Percentiles rank a stretch among this genome's conserved stretches.
These are phyloP conservation scores for Trachymyrmex cornetzi DNA, from an alignment of 1,140 invertebrate species.

Conservation along the genomic window DNA sequence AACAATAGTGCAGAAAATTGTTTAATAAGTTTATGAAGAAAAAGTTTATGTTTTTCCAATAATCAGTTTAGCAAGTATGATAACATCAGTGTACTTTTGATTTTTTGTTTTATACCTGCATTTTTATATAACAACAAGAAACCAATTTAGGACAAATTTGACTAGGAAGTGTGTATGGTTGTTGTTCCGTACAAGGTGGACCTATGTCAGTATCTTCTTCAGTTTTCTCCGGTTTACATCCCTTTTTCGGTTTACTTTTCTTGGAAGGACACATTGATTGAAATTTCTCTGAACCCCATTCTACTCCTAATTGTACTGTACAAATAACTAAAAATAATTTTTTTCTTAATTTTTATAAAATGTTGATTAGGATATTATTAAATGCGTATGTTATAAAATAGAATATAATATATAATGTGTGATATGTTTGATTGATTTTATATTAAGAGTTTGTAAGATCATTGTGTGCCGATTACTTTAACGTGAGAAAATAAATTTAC, in stretches of 20 bases:
- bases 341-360: neutral
- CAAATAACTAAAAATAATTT: slow-evolving; percentile 6
- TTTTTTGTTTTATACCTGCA: slow-evolving; percentile 72
- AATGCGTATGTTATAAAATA: neutral
- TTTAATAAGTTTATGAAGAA: neutral
- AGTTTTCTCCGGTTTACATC: neutral
- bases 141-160: slow-evolving; percentile 41
- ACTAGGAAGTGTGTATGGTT: slow-evolving; percentile 1
- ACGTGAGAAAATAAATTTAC: slow-evolving; percentile 37
- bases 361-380: neutral
- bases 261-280: slow-evolving; percentile 60
- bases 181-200: slow-evolving; percentile 9
- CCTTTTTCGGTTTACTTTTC: slow-evolving; percentile 38
- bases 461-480: neutral
- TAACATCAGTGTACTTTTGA: neutral
- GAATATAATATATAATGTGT: neutral
- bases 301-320: slow-evolving; percentile 34
- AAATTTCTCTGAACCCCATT: slow-evolving; percentile 1
- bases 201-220: neutral
- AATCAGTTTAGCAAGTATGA: neutral
- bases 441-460: neutral
- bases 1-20: neutral
- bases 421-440: neutral
- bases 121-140: slow-evolving; percentile 74
- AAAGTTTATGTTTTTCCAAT: neutral